These are phyloP conservation scores for Daktulosphaira vitifoliae DNA, from an alignment of 1,140 invertebrate genomes.

Conservation along the genomic window DNA sequence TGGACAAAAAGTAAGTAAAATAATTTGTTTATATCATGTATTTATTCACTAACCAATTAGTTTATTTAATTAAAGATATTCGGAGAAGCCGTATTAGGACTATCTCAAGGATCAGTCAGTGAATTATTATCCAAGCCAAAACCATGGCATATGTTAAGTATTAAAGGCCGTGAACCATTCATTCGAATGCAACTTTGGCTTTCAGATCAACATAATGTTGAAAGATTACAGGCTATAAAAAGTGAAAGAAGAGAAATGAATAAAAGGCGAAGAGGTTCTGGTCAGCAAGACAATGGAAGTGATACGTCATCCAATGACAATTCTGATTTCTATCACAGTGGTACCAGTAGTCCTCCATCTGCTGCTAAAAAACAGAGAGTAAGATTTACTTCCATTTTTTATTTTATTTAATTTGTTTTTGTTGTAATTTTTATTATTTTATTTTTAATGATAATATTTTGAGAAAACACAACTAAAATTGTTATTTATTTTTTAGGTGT, in stretches of 20 bases:
- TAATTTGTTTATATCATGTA: background rate
- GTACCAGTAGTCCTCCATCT: slow-evolving; percentile 51
- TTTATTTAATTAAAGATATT: slow-evolving; percentile 60
- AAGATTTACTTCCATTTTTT: slow-evolving; percentile 45
- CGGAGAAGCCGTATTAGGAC: slow-evolving; percentile 88
- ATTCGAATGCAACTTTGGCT: slow-evolving; percentile 97
- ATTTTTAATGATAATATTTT: too few species aligned
- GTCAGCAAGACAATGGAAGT: slow-evolving; percentile 61
- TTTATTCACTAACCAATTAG: slow-evolving; percentile 1
- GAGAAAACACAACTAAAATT: too few species aligned
- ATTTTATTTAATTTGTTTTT: too few species aligned
- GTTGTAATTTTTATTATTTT: too few species aligned
- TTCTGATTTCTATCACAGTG: slow-evolving; percentile 80
- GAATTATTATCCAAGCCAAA: slow-evolving; percentile 96
- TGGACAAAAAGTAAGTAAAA: slow-evolving; percentile 72
- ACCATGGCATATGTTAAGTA: slow-evolving; percentile 98
- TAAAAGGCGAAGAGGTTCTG: slow-evolving; percentile 59
- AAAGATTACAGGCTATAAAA: slow-evolving; percentile 73
- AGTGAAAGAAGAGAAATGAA: slow-evolving; percentile 83
- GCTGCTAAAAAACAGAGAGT: slow-evolving; percentile 73
- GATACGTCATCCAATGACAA: slow-evolving; percentile 81
- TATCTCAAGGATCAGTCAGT: slow-evolving; percentile 94
- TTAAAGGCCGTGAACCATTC: slow-evolving; percentile 95
- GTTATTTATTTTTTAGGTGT: slow-evolving; percentile 44
- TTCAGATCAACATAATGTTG: slow-evolving; percentile 86